phyloP scores from a whole-genome alignment of 2,113 vertebrate genomes.

The Heteronetta atricapilla region DNA sequence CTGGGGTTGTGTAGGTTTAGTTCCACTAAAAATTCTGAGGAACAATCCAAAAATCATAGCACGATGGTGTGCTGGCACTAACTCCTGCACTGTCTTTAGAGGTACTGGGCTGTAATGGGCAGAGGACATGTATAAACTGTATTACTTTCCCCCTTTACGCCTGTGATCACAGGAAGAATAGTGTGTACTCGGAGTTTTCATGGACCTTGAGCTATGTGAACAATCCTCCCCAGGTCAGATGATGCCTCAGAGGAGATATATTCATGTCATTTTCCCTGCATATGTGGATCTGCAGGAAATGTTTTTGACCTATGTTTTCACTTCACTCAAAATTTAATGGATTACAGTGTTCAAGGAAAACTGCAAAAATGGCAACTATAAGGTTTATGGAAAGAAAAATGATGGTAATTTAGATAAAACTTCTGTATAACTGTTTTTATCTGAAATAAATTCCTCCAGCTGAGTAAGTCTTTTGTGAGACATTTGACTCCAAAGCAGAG shows the following conservation, averaged over 20 bases:
- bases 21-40: neutral
- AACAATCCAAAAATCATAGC: neutral
- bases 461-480: constrained; percentile 42
- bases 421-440: constrained; percentile 26
- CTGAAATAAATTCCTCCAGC: constrained; percentile 39
- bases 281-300: neutral
- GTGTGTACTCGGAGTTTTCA: neutral
- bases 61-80: neutral
- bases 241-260: neutral
- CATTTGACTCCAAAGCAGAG: constrained; percentile 37
- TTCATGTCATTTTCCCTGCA: neutral
- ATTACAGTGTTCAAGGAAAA: constrained; percentile 53
- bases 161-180: neutral
- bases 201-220: neutral
- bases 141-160: neutral
- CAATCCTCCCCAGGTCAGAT: neutral
- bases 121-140: neutral
- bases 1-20: neutral
- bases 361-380: constrained; percentile 29
- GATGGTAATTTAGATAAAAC: constrained; percentile 41
- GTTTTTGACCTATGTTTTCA: constrained; percentile 36
- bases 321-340: constrained; percentile 46
- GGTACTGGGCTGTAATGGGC: fast-evolving
- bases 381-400: constrained; percentile 52
- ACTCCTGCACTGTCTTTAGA: neutral